A percentile compares a stretch with the other conserved stretches of the same genome.
phyloP scores from a whole-genome alignment of 1,140 invertebrate genomes.

The Apolygus lucorum region DNA sequence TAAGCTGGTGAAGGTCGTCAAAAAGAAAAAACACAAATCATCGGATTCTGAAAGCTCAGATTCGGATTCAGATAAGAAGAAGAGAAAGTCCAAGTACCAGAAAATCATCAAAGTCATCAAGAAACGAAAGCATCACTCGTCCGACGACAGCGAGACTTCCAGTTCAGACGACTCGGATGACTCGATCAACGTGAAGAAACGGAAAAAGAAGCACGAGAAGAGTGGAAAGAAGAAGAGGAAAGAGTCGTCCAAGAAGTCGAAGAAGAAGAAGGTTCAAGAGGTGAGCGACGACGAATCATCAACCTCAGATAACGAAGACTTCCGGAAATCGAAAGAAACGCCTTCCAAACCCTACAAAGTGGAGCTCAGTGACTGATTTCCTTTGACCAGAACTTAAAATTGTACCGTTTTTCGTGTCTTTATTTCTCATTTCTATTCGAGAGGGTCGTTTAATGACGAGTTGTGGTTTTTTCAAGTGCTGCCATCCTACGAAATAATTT shows the following conservation, averaged over 20 bases:
- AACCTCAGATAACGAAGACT: neutral
- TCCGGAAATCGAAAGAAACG: no score
- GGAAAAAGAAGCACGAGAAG: conserved; percentile 23
- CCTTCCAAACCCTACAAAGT: no score
- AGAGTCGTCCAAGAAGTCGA: conserved; percentile 3
- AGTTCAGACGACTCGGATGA: conserved; percentile 30
- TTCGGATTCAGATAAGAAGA: conserved; percentile 25
- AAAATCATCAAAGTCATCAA: conserved; percentile 31
- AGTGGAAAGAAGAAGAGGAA: conserved; percentile 27
- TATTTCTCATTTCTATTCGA: no score
- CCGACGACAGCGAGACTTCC: conserved; percentile 27
- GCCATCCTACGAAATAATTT: no score
- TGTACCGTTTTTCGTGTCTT: no score
- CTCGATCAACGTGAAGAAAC: conserved; percentile 15
- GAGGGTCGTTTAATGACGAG: no score
- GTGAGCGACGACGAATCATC: neutral
- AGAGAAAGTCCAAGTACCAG: conserved; percentile 25
- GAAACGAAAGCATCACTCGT: conserved; percentile 22
- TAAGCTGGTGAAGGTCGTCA: conserved; percentile 33
- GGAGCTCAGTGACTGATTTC: no score
- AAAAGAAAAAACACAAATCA: conserved; percentile 28
- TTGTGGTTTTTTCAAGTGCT: no score
- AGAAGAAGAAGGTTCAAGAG: conserved; percentile 21
- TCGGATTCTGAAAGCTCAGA: conserved; percentile 27
- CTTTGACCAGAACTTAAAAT: no score